Conservation (phyloP, 2,797 vertebrate genomes). For the Sebastes hubbsi region DNA sequence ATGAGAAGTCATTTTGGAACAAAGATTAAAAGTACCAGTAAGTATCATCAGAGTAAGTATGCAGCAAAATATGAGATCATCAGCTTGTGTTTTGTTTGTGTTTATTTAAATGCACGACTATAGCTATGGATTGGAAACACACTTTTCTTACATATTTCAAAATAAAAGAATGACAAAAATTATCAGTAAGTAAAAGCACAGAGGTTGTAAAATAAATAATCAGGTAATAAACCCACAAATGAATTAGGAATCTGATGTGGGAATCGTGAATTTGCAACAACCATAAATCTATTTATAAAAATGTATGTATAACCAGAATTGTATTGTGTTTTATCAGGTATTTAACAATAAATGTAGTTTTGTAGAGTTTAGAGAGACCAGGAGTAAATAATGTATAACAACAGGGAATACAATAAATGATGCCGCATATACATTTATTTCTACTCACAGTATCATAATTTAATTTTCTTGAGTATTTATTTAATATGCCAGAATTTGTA, state of each 20-base stretch:
- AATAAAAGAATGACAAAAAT: not conserved
- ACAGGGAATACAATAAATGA: not conserved
- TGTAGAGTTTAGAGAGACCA: not conserved
- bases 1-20: not conserved
- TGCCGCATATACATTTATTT: not conserved
- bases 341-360: not conserved
- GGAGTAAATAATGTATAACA: not conserved
- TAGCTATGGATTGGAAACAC: not conserved
- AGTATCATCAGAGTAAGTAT: not conserved
- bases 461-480: not conserved
- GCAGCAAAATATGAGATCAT: not conserved
- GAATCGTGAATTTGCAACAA: too few species aligned
- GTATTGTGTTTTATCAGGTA: accelerated
- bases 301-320: not conserved
- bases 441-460: not conserved
- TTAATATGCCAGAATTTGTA: not conserved
- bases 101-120: not conserved
- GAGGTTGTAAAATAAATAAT: not conserved
- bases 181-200: not conserved
- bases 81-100: not conserved
- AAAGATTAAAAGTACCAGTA: not conserved
- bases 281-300: not conserved
- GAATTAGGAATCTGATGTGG: not conserved
- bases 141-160: not conserved
- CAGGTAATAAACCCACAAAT: not conserved